Base-by-base conservation (phyloP, 2,797 vertebrate species). In the Myioborus miniatus region DNA sequence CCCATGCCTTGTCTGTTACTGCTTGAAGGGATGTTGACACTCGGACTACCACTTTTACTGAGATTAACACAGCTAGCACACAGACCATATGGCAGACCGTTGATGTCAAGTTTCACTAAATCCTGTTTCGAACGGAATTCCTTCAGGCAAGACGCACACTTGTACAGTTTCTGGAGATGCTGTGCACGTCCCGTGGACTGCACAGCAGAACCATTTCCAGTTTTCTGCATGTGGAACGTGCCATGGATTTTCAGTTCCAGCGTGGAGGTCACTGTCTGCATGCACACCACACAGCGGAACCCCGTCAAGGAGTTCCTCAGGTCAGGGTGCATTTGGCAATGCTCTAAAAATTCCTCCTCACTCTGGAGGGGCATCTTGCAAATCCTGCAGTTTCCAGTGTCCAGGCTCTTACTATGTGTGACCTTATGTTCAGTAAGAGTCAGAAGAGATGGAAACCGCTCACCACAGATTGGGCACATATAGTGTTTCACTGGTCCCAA, bases 201-300 rank as follows among this genome's bases (percentile, higher is more conserved):
- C 97, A 98, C 83, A 12, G 97, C 41, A 69, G 98, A 96, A 97
- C 98, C 98, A 6, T 98, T 97, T 94, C 99, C 98, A 32, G 99
- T 99, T 97, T 99, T 99, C 97, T 99, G 99, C 99, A 99, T 99
- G 98, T 99, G 99, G 97, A 99, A 99, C 27, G 99, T 99, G 97
- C 99, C 99, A 0, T 99, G 99, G 96, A 99, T 99, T 98, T 99
- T 99, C 85, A 99, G 98, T 97, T 99, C 99, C 97, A 99, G 97
- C 15, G 99, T 99, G 88, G 99, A 99, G 63, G 99, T 99, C 97
- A 99, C 99, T 1, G 99, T 99, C 98, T 99, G 99, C 99, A 99
- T 99, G 98, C 99, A 99, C 56, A 99, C 99, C 70, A 99, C 99
- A 37, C 99, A 99, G 90, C 99, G 99, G 95, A 99, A 99, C 84